phyloP scores from a whole-genome alignment of 2,888 invertebrate species.

The Drosophila diplacantha region DNA sequence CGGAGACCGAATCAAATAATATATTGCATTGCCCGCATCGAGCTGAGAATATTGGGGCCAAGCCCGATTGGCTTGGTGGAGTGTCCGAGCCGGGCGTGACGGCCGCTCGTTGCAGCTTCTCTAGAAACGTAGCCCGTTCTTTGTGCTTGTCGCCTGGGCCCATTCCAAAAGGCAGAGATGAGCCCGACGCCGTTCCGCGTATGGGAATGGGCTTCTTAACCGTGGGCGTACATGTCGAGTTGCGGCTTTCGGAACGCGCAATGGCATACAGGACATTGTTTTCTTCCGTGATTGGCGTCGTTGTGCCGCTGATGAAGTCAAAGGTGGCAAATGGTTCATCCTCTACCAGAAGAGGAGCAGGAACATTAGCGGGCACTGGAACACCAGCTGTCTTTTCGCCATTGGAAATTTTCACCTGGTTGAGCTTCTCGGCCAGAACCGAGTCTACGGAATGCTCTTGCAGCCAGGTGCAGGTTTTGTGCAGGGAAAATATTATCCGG shows the following conservation, averaged over 20 bases:
- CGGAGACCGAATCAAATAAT: slow-evolving; percentile 70
- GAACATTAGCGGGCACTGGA: slow-evolving; percentile 22
- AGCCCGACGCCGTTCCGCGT: slow-evolving; percentile 24
- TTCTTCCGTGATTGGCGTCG: slow-evolving; percentile 67
- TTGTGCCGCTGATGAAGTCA: slow-evolving; percentile 35
- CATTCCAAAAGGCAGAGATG: slow-evolving; percentile 6
- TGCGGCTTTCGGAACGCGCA: slow-evolving; percentile 69
- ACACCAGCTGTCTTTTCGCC: slow-evolving; percentile 15
- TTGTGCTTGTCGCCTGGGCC: slow-evolving; percentile 21
- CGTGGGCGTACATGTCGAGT: slow-evolving; percentile 46
- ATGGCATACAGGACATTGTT: slow-evolving; percentile 74
- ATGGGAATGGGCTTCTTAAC: slow-evolving; percentile 71
- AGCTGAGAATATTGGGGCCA: slow-evolving; percentile 60
- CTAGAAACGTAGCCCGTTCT: slow-evolving; percentile 65
- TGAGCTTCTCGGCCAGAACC: slow-evolving; percentile 67
- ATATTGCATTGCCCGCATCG: slow-evolving; percentile 75
- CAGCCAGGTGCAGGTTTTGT: slow-evolving; percentile 76
- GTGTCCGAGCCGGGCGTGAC: slow-evolving; percentile 14
- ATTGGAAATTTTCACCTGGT: slow-evolving; percentile 54
- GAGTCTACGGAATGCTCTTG: slow-evolving; percentile 73
- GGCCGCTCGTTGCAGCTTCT: slow-evolving; percentile 69
- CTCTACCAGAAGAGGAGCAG: slow-evolving; percentile 12
- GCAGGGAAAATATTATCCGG: slow-evolving; percentile 76
- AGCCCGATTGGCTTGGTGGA: slow-evolving; percentile 9
- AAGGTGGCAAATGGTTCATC: slow-evolving; percentile 6